phyloP scores from a whole-genome alignment of 2,113 vertebrate species.

The Perca flavescens region DNA sequence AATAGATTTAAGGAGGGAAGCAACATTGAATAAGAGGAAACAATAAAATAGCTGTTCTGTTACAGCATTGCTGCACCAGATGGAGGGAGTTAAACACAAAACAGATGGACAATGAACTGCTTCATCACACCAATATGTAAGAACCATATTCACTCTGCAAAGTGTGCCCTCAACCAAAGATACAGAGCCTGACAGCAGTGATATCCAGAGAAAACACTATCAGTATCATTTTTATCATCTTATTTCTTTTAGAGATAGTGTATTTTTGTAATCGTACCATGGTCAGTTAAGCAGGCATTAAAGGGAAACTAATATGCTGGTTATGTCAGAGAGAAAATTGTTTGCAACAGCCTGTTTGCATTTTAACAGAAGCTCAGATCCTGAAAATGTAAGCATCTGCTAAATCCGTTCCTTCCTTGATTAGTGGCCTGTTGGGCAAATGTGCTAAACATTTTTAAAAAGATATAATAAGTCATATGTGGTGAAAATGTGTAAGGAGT shows the following conservation, averaged over 20 bases:
- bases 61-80: constrained; percentile 58
- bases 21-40: constrained; percentile 32
- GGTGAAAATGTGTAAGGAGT: background rate
- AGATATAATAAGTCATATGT: background rate
- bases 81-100: constrained; percentile 66
- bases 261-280: background rate
- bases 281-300: constrained; percentile 4
- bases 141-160: constrained; percentile 58
- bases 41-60: constrained; percentile 36
- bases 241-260: background rate
- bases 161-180: constrained; percentile 46
- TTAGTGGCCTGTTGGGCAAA: background rate
- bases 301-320: background rate
- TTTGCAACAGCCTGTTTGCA: background rate
- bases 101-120: constrained; percentile 74
- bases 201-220: constrained; percentile 22
- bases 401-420: background rate
- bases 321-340: background rate
- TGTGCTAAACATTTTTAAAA: background rate
- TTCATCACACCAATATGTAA: constrained; percentile 62
- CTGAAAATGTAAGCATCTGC: background rate
- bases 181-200: background rate
- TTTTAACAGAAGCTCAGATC: background rate
- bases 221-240: background rate
- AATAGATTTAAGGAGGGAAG: background rate